Conservation (phyloP, 2,113 vertebrate species). For the Cavia aperea region DNA sequence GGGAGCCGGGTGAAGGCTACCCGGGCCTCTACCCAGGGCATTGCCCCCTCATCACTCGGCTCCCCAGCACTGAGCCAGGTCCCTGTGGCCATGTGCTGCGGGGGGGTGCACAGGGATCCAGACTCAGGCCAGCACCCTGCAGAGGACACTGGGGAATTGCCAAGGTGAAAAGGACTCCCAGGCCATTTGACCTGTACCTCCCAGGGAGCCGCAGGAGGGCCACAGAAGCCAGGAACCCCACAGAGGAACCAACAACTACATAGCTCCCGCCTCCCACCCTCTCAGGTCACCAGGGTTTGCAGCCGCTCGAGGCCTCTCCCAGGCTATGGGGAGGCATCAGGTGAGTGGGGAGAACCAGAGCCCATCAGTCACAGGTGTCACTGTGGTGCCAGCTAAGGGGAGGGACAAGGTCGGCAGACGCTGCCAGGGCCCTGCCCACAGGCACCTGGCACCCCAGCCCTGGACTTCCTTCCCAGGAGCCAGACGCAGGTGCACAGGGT, state of each 20-base stretch:
- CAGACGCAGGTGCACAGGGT: background rate
- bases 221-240: too few relatives aligned
- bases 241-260: too few relatives aligned
- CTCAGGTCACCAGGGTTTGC: fast-evolving
- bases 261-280: background rate
- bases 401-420: background rate
- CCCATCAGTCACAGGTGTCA: background rate
- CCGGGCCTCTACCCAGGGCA: too few relatives aligned
- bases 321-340: background rate
- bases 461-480: background rate
- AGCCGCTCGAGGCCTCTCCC: background rate
- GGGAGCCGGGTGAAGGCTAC: too few relatives aligned
- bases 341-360: background rate
- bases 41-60: too few relatives aligned
- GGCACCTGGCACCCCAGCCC: background rate
- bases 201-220: background rate
- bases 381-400: background rate
- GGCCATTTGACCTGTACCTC: background rate
- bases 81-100: background rate
- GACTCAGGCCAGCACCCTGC: background rate
- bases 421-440: background rate
- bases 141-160: background rate
- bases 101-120: background rate
- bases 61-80: too few relatives aligned
- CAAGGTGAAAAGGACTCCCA: background rate